Evolutionary conservation across 2,797 vertebrate genomes (phyloP).

Genomic region (Lophotriccus pileatus): DNA sequence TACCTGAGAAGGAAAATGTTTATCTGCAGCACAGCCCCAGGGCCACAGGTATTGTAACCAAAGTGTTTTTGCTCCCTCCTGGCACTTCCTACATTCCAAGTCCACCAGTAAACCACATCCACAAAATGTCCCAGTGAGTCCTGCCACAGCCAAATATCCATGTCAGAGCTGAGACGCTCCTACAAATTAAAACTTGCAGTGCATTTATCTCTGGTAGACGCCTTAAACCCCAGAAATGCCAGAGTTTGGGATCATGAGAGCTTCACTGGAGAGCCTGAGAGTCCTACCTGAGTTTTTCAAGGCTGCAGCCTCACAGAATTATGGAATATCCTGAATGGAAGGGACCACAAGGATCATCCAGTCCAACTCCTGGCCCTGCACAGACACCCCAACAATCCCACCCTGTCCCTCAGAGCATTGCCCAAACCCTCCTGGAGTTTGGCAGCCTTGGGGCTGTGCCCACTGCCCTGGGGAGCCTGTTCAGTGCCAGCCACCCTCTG

Average conservation of each 20-base stretch:
- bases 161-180: not conserved
- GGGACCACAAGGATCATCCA: rapidly evolving
- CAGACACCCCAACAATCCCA: not conserved
- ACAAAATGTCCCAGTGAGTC: not conserved
- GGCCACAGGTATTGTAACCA: not conserved
- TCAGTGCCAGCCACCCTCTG: not conserved
- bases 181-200: not conserved
- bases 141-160: not conserved
- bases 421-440: not conserved
- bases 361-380: rapidly evolving
- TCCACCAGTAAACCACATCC: not conserved
- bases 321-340: not conserved
- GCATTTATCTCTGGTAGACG: not conserved
- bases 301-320: not conserved
- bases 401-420: not conserved
- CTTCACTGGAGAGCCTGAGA: not conserved
- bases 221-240: not conserved
- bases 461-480: not conserved
- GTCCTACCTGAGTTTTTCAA: not conserved
- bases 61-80: not conserved
- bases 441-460: not conserved
- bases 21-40: not conserved
- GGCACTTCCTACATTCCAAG: not conserved
- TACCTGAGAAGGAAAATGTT: not conserved
- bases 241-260: not conserved